A percentile compares a stretch with the other conserved stretches of the same genome.
Conservation (phyloP, 2,113 vertebrate genomes). For the Callionymus lyra region DNA sequence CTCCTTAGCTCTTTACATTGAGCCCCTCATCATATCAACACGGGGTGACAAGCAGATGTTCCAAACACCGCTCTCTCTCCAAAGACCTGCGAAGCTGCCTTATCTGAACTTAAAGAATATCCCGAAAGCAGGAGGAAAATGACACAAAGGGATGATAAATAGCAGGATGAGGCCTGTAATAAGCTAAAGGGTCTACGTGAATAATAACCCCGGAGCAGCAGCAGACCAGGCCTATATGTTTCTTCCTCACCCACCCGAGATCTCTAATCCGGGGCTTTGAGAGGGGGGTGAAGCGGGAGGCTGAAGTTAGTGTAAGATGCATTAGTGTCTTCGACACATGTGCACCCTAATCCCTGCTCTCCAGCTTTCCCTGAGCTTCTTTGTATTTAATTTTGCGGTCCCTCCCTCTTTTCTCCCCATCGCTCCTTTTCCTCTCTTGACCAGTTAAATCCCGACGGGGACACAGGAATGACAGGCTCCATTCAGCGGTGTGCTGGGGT, state of each 20-base stretch:
- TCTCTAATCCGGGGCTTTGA: constrained; percentile 80
- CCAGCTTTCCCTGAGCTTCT: constrained; percentile 48
- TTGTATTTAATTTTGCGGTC: constrained; percentile 35
- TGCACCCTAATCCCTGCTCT: constrained; percentile 79
- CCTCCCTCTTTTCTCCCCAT: constrained; percentile 49
- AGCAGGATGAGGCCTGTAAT: constrained; percentile 66
- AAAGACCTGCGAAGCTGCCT: constrained; percentile 17
- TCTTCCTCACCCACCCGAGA: constrained; percentile 32
- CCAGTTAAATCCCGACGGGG: constrained; percentile 87
- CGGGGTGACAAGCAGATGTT: constrained; percentile 19
- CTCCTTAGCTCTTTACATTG: constrained; percentile 7
- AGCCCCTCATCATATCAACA: constrained; percentile 1
- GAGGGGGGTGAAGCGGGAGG: constrained; percentile 24
- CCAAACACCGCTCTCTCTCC: neutral
- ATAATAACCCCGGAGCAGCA: constrained; percentile 36
- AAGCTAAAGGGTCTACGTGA: constrained; percentile 61
- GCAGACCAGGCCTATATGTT: constrained; percentile 28
- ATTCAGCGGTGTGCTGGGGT: constrained; percentile 88
- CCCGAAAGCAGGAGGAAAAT: constrained; percentile 15
- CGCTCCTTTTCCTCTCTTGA: constrained; percentile 35
- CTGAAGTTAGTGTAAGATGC: constrained; percentile 81
- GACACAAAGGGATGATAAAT: constrained; percentile 49
- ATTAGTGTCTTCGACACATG: constrained; percentile 88
- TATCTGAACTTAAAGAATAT: constrained; percentile 32
- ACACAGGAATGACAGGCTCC: constrained; percentile 85